phyloP scores from a whole-genome alignment of 2,888 invertebrate species.

The Noctua comes region DNA sequence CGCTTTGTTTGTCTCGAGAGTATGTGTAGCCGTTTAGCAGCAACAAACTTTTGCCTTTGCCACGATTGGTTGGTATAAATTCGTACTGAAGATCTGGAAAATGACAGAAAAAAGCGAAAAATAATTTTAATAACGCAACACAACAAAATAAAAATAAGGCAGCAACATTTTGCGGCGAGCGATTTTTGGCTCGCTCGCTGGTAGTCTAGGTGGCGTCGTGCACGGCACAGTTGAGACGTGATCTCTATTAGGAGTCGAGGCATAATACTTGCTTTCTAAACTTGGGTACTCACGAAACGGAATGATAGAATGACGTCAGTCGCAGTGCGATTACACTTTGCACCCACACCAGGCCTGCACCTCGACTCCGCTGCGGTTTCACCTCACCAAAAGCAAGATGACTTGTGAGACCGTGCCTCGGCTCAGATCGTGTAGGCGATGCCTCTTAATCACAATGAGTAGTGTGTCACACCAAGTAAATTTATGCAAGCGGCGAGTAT shows the following conservation, averaged over 20 bases:
- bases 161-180: background rate
- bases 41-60: constrained; percentile 54
- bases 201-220: background rate
- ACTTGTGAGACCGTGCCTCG: background rate
- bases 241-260: too few species aligned
- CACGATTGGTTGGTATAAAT: constrained; percentile 47
- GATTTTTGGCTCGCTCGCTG: background rate
- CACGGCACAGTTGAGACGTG: background rate
- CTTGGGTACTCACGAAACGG: background rate
- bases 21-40: constrained; percentile 62
- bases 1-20: constrained; percentile 45
- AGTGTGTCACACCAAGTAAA: background rate
- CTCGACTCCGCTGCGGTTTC: background rate
- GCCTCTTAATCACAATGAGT: background rate
- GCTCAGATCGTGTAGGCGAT: background rate
- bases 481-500: background rate
- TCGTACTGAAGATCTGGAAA: constrained; percentile 15
- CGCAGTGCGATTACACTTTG: background rate
- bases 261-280: background rate
- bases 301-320: background rate
- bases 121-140: background rate
- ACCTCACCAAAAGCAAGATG: background rate
- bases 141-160: background rate
- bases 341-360: background rate
- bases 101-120: background rate